A percentile compares a stretch with the other conserved stretches of the same genome.
These are phyloP conservation scores for Ranitomeya variabilis DNA, from an alignment of 2,113 vertebrate genomes.

Conservation along the genomic window DNA sequence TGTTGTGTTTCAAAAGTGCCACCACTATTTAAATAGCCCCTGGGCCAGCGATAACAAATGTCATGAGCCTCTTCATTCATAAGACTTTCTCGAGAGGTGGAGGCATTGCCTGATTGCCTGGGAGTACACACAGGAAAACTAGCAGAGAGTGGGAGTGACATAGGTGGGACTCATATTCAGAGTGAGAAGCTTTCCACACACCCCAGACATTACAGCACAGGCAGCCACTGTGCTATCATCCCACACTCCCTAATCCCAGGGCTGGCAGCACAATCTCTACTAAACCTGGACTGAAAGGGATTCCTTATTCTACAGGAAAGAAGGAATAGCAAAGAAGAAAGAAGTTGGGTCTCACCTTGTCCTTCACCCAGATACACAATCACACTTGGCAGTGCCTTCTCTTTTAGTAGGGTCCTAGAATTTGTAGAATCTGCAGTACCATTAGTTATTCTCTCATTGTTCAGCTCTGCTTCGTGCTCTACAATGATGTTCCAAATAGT, in stretches of 20 bases:
- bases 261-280: slow-evolving; percentile 4
- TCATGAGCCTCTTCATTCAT: slow-evolving; percentile 54
- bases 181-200: slow-evolving; percentile 37
- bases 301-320: not conserved
- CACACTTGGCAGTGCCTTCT: slow-evolving; percentile 14
- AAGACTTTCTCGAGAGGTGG: slow-evolving; percentile 31
- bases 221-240: slow-evolving; percentile 43
- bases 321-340: not conserved
- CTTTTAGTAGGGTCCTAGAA: slow-evolving; percentile 29
- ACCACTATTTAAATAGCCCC: slow-evolving; percentile 24
- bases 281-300: slow-evolving; percentile 22
- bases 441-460: not conserved
- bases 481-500: slow-evolving; percentile 22
- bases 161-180: slow-evolving; percentile 27
- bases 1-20: slow-evolving; percentile 7
- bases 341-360: not conserved
- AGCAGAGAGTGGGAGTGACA: slow-evolving; percentile 50
- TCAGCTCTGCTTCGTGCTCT: not conserved
- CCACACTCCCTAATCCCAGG: not conserved
- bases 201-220: slow-evolving; percentile 54
- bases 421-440: slow-evolving; percentile 19
- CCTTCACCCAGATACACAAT: not conserved
- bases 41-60: slow-evolving; percentile 14
- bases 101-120: slow-evolving; percentile 46
- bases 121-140: slow-evolving; percentile 50